Evolutionary conservation across 2,797 vertebrate species (phyloP).

Genomic region (Xenopus petersii): DNA sequence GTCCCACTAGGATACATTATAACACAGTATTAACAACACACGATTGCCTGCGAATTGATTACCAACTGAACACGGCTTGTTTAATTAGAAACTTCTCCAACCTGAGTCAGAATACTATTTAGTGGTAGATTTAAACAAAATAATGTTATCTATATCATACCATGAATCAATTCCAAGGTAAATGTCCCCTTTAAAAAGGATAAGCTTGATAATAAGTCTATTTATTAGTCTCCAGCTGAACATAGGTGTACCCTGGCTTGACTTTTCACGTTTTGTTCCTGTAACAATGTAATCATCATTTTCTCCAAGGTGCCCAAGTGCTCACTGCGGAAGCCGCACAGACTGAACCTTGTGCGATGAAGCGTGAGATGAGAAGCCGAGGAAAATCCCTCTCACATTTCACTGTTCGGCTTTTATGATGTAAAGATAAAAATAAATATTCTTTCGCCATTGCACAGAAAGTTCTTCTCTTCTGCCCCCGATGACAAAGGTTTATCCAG

Average conservation of each 20-base stretch:
- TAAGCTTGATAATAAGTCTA: not conserved
- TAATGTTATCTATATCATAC: no score
- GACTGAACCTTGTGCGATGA: conserved; percentile 1
- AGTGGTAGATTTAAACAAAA: no score
- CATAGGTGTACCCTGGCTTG: not conserved
- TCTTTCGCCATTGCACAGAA: not conserved
- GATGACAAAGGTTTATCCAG: not conserved
- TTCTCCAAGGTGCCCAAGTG: not conserved
- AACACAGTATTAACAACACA: not conserved
- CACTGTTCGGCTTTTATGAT: not conserved
- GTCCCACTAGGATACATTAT: not conserved
- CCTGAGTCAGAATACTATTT: not conserved
- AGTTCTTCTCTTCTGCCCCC: not conserved
- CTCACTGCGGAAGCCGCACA: not conserved
- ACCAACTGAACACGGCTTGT: not conserved
- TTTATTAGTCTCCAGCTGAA: not conserved
- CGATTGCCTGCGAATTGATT: not conserved
- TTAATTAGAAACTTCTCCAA: not conserved
- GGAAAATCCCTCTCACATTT: not conserved
- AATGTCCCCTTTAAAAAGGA: no score
- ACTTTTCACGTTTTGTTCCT: not conserved
- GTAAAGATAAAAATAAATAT: conserved; percentile 6
- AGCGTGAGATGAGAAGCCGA: not conserved
- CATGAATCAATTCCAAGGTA: no score
- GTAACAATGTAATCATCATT: not conserved